Conservation (phyloP, 2,888 invertebrate species). For the Oasisia sp. region DNA sequence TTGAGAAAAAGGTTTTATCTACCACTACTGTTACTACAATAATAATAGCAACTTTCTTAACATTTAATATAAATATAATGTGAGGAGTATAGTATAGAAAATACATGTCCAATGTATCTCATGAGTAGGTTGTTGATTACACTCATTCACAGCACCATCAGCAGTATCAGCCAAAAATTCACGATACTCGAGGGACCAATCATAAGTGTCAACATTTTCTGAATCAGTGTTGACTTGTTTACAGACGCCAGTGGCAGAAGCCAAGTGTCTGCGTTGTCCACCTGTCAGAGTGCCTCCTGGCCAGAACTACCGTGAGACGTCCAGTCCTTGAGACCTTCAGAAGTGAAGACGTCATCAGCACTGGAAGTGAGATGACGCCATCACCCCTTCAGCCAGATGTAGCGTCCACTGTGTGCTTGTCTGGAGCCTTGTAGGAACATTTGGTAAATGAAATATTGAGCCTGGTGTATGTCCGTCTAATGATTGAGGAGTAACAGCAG, state of each 20-base stretch:
- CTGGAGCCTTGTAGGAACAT: neutral
- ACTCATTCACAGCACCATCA: too few species aligned
- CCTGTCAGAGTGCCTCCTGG: neutral
- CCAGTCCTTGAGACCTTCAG: neutral
- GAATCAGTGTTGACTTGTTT: neutral
- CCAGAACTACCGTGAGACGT: neutral
- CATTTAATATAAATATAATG: too few species aligned
- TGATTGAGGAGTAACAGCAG: neutral
- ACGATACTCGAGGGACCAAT: neutral
- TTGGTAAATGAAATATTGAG: neutral
- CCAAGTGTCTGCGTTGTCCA: neutral
- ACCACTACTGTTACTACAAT: too few species aligned
- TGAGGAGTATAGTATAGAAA: too few species aligned
- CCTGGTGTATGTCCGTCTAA: neutral
- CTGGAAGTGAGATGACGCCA: neutral
- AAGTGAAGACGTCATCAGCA: neutral
- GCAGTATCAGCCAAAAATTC: too few species aligned
- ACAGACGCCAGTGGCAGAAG: neutral
- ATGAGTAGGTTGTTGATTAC: too few species aligned
- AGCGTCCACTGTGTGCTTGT: neutral
- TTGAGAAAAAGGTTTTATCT: too few species aligned
- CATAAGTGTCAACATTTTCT: neutral
- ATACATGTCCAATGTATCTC: too few species aligned
- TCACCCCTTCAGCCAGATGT: neutral
- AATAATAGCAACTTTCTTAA: too few species aligned